phyloP scores from a whole-genome alignment of 2,888 invertebrate genomes.

The Gymnocheta viridis region DNA sequence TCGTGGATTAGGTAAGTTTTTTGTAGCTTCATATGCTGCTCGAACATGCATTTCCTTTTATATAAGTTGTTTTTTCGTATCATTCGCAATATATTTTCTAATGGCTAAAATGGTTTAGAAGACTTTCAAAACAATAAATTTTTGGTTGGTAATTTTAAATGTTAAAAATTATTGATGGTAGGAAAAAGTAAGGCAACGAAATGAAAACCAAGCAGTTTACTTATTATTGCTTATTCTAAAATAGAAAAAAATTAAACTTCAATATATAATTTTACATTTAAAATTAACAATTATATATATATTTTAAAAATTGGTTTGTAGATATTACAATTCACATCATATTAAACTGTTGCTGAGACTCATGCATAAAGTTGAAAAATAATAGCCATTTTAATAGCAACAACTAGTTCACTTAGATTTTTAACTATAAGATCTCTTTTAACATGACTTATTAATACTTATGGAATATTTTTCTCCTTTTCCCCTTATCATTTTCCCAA shows the following conservation, averaged over 20 bases:
- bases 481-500: constrained; percentile 59
- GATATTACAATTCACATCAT: constrained; percentile 27
- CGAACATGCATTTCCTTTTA: constrained; percentile 24
- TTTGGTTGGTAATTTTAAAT: constrained; percentile 37
- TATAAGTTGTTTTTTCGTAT: constrained; percentile 10
- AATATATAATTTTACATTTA: constrained; percentile 46
- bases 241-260: too few species aligned
- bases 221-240: neutral
- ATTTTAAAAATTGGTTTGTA: constrained; percentile 45
- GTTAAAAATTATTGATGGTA: neutral
- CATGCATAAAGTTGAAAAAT: constrained; percentile 31
- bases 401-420: constrained; percentile 44
- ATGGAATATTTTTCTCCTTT: constrained; percentile 76
- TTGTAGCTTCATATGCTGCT: constrained; percentile 1
- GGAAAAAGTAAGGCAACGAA: neutral
- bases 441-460: constrained; percentile 78
- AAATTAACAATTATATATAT: constrained; percentile 12
- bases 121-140: neutral
- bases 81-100: neutral
- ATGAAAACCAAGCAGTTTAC: neutral
- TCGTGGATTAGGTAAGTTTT: constrained; percentile 93
- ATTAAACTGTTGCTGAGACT: constrained; percentile 16
- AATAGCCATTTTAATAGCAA: constrained; percentile 40
- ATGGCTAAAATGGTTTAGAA: constrained; percentile 30
- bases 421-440: constrained; percentile 58